phyloP scores from a whole-genome alignment of 2,113 vertebrate species.

The Xiphophorus maculatus region DNA sequence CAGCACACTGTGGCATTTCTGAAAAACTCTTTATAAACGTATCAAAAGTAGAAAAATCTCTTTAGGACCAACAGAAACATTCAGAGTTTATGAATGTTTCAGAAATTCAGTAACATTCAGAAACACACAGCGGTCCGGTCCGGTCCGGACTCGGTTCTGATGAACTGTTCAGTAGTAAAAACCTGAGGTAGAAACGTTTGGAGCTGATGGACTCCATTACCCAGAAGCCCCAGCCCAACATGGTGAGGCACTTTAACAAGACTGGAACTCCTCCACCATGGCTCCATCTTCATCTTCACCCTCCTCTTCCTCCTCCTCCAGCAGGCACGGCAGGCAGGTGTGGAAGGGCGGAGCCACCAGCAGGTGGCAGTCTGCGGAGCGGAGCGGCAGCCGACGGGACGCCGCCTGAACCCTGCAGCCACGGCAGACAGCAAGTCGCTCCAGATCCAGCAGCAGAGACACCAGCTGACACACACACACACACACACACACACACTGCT shows the following conservation, averaged over 20 bases:
- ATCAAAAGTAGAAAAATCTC: neutral
- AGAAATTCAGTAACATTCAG: too few relatives aligned
- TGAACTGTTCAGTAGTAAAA: neutral
- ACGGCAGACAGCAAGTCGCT: constrained; percentile 11
- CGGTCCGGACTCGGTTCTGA: neutral
- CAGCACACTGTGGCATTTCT: neutral
- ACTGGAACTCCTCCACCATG: neutral
- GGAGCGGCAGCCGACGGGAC: neutral
- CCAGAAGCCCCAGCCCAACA: neutral
- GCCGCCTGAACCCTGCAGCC: neutral
- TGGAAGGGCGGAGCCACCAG: constrained; percentile 10
- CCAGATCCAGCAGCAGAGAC: constrained; percentile 21
- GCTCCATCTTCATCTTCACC: neutral
- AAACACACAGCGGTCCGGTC: too few relatives aligned
- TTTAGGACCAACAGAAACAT: neutral
- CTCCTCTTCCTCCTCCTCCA: neutral
- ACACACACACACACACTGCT: constrained; percentile 3
- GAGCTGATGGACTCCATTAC: constrained; percentile 2
- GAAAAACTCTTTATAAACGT: constrained; percentile 8
- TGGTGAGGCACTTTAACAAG: neutral
- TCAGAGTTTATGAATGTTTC: neutral
- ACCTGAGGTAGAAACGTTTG: neutral
- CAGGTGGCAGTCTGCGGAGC: constrained; percentile 6
- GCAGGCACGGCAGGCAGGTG: constrained; percentile 23
- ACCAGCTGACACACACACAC: constrained; percentile 17